Base-by-base conservation (phyloP, 2,113 vertebrate species). In the Suncus etruscus region DNA sequence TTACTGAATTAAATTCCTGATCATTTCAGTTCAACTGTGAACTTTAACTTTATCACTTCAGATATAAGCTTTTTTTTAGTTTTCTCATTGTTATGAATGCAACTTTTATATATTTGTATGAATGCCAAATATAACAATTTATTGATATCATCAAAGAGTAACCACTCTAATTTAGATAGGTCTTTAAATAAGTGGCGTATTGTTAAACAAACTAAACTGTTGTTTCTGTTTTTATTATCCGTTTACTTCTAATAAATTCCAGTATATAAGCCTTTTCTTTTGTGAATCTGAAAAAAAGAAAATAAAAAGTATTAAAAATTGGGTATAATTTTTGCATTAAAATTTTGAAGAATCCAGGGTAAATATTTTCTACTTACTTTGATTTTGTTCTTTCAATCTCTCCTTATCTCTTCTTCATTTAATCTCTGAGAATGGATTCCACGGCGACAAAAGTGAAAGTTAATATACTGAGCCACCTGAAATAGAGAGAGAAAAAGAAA, bases 381-480 rank as follows among this genome's bases (percentile, higher is more conserved):
- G 93, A 93, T 1, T 89, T 58, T 54, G 98, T 98, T 76, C 94
- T 98, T 84, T 98, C 95, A 54, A 99, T 98, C 92, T 99, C 98
- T 94, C 93, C 93, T 97, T 88, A 96, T 94, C 66, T 99, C 99
- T 82, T 99, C 98, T 54, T 99, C 97, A 54, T 97, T 95, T 92
- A 99, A 97, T 94, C 97, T 98, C 86, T 97, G 97, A 99, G 97
- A 93, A 99, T 98, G 0, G 97, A 98, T 90, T 99, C 97, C 97
- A 99, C n/a, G 96, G 87, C 99, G 97, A 3, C 98, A 98, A 90
- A 98, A 97, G 78, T 99, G 98, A 93, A 99, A 97, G 70, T 98
- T 98, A 86, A 99, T 97, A 82, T 99, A 99, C 87, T 98, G 98
- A 86, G 99, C 99, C 61, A 99, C 99, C 99, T 99, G 87, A 12